Evolutionary conservation across 2,888 invertebrate species (phyloP), one percentile per base, ranked within the genome.

Genomic region (Hemistola chrysoprasaria): DNA sequence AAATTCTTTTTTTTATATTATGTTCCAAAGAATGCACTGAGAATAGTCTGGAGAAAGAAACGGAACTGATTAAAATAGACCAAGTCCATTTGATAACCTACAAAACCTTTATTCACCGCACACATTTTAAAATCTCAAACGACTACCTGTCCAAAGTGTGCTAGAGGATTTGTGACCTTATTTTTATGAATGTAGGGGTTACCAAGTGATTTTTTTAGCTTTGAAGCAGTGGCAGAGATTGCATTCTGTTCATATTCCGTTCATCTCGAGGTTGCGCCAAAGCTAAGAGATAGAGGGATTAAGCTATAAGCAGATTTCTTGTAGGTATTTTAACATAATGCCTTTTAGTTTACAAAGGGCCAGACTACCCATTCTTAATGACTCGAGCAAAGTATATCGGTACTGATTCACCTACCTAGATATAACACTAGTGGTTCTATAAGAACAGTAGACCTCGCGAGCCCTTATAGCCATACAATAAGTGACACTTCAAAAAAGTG

Each of bases 201-300:
- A 20, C 9, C 11, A 28, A 39, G 35, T 49, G 56, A 40, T 45
- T 28, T 62, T 65, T 69, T 65, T 66, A 59, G 62, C 69, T 73
- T 71, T 76, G 64, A 73, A 62, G 52, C 56, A 50, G 56, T 44
- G 57, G 46, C 56, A 47, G 71, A 78, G 77, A 80, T 79, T 79
- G 78, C 79, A 76, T 78, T 77, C 74, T 73, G 76, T 71, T 73
- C 73, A 77, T 78, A 73, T 65, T 58, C 61, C 64, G 71, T 62
- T 75, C 76, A 76, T 69, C 69, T 62, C 59, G 69, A 61, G 75
- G 74, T 75, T 66, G 56, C 58, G 58, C 58, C 50, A 60, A 59
- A 62, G 69, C 59, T 68, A 57, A 63, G 47, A 62, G 65, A 42
- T 36, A 22, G 6, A 10, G 39, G 57, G 38, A 11, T 27, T 39